Evolutionary conservation across 2,888 invertebrate species (phyloP).

Genomic region (Chalcosyrphus nemorum): DNA sequence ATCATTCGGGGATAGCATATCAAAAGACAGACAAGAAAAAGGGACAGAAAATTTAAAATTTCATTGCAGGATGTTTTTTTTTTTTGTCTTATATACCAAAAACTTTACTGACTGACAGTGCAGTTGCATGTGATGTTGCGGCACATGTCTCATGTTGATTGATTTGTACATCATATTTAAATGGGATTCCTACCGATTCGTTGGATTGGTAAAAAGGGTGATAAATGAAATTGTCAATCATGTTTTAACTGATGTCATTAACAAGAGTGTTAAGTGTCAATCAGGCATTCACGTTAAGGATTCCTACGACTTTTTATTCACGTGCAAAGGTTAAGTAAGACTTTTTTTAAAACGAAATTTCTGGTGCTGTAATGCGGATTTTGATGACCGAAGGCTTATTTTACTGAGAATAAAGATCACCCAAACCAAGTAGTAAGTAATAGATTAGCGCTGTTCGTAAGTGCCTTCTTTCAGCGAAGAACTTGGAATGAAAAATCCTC

Average conservation of each 20-base stretch:
- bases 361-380: no score
- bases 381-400: no score
- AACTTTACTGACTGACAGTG: conserved; percentile 11
- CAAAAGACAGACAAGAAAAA: background rate
- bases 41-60: background rate
- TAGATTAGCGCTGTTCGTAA: no score
- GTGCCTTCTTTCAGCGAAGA: no score
- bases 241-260: conserved; percentile 20
- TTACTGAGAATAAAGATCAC: no score
- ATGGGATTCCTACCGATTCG: background rate
- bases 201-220: background rate
- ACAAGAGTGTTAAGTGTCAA: conserved; percentile 37
- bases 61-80: background rate
- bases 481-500: no score
- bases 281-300: conserved; percentile 3
- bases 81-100: background rate
- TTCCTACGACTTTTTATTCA: conserved; percentile 24
- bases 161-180: conserved; percentile 46
- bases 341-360: no score
- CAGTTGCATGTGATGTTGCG: conserved; percentile 14
- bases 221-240: conserved; percentile 28
- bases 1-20: background rate
- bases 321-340: background rate
- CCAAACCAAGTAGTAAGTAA: no score
- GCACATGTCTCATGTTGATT: conserved; percentile 37